phyloP scores from a whole-genome alignment of 2,888 invertebrate species.

The Drosophila ustulata region DNA sequence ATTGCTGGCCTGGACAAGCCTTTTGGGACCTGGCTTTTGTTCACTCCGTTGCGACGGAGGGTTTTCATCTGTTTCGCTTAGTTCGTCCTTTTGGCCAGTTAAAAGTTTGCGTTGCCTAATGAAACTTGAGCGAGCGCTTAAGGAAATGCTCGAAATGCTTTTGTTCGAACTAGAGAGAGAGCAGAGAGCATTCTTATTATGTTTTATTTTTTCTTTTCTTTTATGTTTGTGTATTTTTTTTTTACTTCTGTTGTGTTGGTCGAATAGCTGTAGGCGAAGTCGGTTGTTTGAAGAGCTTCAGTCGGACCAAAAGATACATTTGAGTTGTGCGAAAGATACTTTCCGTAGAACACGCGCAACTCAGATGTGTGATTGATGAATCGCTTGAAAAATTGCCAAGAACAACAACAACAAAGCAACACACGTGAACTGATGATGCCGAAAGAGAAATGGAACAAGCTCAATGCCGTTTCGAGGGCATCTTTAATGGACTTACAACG shows the following conservation, averaged over 20 bases:
- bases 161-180: slow-evolving; percentile 56
- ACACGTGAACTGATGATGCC: slow-evolving; percentile 34
- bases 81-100: slow-evolving; percentile 44
- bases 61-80: slow-evolving; percentile 5
- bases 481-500: slow-evolving; percentile 45
- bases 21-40: slow-evolving; percentile 56
- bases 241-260: not conserved
- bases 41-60: not conserved
- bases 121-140: slow-evolving; percentile 76
- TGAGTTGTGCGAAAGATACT: slow-evolving; percentile 37
- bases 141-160: slow-evolving; percentile 71
- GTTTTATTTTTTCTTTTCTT: slow-evolving; percentile 15
- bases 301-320: slow-evolving; percentile 40
- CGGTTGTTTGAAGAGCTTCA: slow-evolving; percentile 25
- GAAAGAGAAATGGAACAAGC: slow-evolving; percentile 32
- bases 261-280: slow-evolving; percentile 35
- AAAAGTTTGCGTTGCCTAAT: slow-evolving; percentile 69
- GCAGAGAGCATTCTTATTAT: slow-evolving; percentile 31
- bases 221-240: slow-evolving; percentile 27
- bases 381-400: slow-evolving; percentile 52
- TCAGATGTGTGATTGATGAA: slow-evolving; percentile 68
- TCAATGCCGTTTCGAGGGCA: slow-evolving; percentile 31
- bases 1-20: slow-evolving; percentile 49
- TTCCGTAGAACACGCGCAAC: slow-evolving; percentile 26
- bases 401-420: slow-evolving; percentile 26